Evolutionary conservation across 1,140 invertebrate species (phyloP).

Genomic region (silkworm (Bombyx mori)): ASM3026992v2 NC_085119.1:4933501-4934000

Average conservation of each 20-base stretch:
- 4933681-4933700: slow-evolving; percentile 15
- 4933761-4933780: slow-evolving; percentile 18
- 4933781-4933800: slow-evolving; percentile 8
- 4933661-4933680: slow-evolving; percentile 14
- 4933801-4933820: slow-evolving; percentile 26
- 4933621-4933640: slow-evolving; percentile 65
- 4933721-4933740: slow-evolving; percentile 52
- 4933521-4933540: slow-evolving; percentile 43
- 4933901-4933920: slow-evolving; percentile 30
- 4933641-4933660: slow-evolving; percentile 41
- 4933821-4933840: too few species aligned
- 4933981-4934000: too few species aligned
- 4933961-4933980: slow-evolving; percentile 4
- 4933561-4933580: slow-evolving; percentile 66
- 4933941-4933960: slow-evolving; percentile 5
- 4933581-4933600: slow-evolving; percentile 62
- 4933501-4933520: slow-evolving; percentile 30
- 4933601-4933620: slow-evolving; percentile 62
- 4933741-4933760: slow-evolving; percentile 66
- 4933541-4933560: slow-evolving; percentile 48
- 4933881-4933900: slow-evolving; percentile 16
- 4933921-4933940: not conserved
- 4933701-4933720: slow-evolving; percentile 57
- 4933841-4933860: not conserved
- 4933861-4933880: slow-evolving; percentile 7